A percentile compares a stretch with the other conserved stretches of the same genome.
Evolutionary conservation across 2,888 invertebrate genomes (phyloP).

Genomic region (Apodemia mormo): DNA sequence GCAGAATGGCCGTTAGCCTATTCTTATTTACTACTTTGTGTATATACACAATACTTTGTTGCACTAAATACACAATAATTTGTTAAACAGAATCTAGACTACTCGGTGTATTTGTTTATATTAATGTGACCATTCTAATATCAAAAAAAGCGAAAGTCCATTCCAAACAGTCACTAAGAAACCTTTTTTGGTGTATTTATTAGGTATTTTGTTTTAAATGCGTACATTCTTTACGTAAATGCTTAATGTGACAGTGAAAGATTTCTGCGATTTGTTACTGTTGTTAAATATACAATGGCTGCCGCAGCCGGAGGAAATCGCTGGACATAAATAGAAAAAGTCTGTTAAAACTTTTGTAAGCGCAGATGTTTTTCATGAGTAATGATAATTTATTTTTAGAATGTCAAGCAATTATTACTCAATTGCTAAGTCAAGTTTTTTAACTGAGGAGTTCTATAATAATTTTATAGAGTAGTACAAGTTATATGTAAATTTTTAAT

Average conservation of each 20-base stretch:
- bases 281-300: conserved; percentile 18
- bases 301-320: conserved; percentile 14
- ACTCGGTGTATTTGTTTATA: no score
- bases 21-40: no score
- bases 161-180: background rate
- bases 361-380: conserved; percentile 13
- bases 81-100: no score
- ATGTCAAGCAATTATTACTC: conserved; percentile 2
- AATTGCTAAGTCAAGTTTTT: no score
- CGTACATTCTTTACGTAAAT: conserved; percentile 13
- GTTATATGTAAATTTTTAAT: no score
- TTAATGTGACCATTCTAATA: background rate
- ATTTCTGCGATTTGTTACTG: conserved; percentile 19
- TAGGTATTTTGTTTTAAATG: conserved; percentile 17
- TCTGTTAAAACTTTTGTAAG: conserved; percentile 15
- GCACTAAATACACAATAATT: no score
- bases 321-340: conserved; percentile 17
- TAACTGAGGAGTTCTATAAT: no score
- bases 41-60: no score
- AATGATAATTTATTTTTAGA: background rate
- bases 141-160: background rate
- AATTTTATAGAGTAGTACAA: no score
- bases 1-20: no score
- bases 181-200: conserved; percentile 10
- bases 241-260: conserved; percentile 19